Base-by-base conservation (phyloP, 2,797 vertebrate species). In the Malurus splendens region DNA sequence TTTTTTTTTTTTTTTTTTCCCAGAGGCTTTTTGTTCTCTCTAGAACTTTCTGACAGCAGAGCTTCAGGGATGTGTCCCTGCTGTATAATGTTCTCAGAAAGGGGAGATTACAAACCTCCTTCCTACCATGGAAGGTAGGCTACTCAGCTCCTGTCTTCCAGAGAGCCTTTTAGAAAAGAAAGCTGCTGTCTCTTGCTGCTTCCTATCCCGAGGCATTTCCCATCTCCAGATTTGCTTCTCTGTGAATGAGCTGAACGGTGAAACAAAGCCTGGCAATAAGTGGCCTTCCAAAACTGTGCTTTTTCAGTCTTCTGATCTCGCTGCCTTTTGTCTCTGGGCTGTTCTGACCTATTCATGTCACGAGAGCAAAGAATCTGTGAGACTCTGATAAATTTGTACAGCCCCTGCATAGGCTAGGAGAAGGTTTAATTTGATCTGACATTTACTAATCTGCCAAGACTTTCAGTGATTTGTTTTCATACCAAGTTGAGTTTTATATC, bases 401-500 rank as follows among this genome's bases (percentile, higher is more conserved):
- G 84, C 28, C 70, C 33, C 68, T 60, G 72, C 45, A 23, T n/a
- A 50, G 47, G 59, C 18, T 66, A 30, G 71, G 82, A 66, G 71
- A 71, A 60, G 54, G 67, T 87, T 81, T 89, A 54, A 73, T 77
- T 74, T 95, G 93, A 93, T 90, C 45, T 90, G 92, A 90, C 61
- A 0, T 71, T 91, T 93, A 80, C 83, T 94, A 94, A 93, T 93
- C 67, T 88, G 77, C 60, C 82, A 61, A 82, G 95, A 70, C 77
- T 90, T 95, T 22, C 65, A 76, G 28, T 92, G 87, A 79, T 89
- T 65, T 91, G 68, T 93, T 94, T 94, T 94, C 72, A 52, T 91
- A 86, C 86, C 13, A 19, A 65, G 77, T 62, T 79, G 74, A 60
- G 44, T 86, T 75, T 74, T 41, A 24, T 74, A 47, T 90, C 42